Evolutionary conservation across 2,797 vertebrate species (phyloP).

Genomic region (Dermochelys coriacea): DNA sequence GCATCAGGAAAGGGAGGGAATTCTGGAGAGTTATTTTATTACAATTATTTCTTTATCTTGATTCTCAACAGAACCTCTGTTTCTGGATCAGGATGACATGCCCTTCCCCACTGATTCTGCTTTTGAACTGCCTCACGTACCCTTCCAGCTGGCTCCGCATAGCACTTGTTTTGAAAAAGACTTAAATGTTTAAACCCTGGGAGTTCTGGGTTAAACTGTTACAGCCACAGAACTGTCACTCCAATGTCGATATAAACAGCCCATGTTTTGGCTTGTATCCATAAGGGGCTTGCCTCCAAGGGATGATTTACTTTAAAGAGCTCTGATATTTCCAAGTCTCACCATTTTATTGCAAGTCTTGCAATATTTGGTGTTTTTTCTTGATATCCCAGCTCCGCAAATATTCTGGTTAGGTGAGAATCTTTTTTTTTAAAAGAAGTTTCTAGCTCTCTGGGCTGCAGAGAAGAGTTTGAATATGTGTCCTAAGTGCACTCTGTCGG

Average conservation of each 20-base stretch:
- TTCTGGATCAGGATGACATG: not conserved
- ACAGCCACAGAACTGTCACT: not conserved
- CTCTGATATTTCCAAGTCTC: not conserved
- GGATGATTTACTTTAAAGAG: not conserved
- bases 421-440: not conserved
- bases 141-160: fast-evolving
- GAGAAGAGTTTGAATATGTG: not conserved
- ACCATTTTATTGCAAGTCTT: not conserved
- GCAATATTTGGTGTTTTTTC: not conserved
- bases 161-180: not conserved
- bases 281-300: not conserved
- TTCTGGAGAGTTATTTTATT: too few relatives aligned
- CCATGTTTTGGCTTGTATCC: not conserved
- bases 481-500: not conserved
- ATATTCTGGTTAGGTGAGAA: conserved; percentile 17
- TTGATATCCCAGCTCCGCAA: not conserved
- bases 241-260: not conserved
- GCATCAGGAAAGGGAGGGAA: not conserved
- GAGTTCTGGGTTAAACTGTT: not conserved
- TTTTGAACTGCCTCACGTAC: fast-evolving
- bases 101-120: not conserved
- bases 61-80: not conserved
- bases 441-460: not conserved
- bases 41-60: not conserved
- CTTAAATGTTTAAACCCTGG: not conserved